Conservation (phyloP, 2,888 invertebrate genomes). For the Drosophila monieri region DNA sequence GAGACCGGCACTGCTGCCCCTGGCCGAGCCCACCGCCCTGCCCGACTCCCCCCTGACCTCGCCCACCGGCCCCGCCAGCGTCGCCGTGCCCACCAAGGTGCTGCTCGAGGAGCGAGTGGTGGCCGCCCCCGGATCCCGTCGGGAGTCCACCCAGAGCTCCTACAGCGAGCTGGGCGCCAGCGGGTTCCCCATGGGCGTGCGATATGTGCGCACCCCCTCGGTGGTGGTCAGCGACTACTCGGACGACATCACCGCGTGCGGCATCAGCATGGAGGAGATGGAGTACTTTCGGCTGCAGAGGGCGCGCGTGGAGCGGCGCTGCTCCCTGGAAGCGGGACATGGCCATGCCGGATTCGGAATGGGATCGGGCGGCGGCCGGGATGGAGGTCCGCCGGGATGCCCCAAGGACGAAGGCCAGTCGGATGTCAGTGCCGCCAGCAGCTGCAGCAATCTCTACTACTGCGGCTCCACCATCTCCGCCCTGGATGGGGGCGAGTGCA, state of each 20-base stretch:
- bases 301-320: slow-evolving; percentile 80
- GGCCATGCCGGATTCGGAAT: slow-evolving; percentile 23
- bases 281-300: slow-evolving; percentile 86
- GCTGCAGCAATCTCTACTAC: slow-evolving; percentile 86
- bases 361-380: slow-evolving; percentile 50
- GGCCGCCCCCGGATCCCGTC: slow-evolving; percentile 84
- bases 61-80: slow-evolving; percentile 45
- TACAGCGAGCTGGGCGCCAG: slow-evolving; percentile 84
- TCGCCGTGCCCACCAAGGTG: slow-evolving; percentile 83
- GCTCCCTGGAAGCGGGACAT: slow-evolving; percentile 79
- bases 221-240: slow-evolving; percentile 95
- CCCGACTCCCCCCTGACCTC: slow-evolving; percentile 80
- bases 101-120: slow-evolving; percentile 86
- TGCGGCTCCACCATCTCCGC: slow-evolving; percentile 86
- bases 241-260: slow-evolving; percentile 87
- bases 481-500: slow-evolving; percentile 85
- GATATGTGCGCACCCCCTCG: slow-evolving; percentile 92
- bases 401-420: slow-evolving; percentile 82
- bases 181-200: slow-evolving; percentile 83
- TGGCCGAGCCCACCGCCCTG: slow-evolving; percentile 83
- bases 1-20: slow-evolving; percentile 81
- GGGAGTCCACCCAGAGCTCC: slow-evolving; percentile 84
- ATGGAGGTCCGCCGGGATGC: slow-evolving; percentile 38
- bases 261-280: slow-evolving; percentile 86
- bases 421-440: slow-evolving; percentile 86